These are phyloP conservation scores for Sinopyrophorus schimmeli DNA, from an alignment of 2,888 invertebrate species.

Conservation along the genomic window DNA sequence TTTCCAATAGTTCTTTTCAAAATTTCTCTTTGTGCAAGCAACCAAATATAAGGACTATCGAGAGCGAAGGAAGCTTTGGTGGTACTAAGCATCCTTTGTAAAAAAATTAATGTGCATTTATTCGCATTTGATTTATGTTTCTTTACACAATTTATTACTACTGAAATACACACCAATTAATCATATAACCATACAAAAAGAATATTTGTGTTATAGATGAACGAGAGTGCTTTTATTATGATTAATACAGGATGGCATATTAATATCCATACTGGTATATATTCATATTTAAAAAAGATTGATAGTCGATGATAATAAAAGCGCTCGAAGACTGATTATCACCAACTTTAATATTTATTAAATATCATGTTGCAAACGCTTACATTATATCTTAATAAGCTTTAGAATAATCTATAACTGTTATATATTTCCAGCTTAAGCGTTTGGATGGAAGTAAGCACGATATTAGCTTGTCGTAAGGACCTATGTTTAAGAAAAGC, in stretches of 20 bases:
- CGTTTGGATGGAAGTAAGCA: conserved; percentile 43
- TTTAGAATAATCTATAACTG: not conserved
- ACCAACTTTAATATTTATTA: not conserved
- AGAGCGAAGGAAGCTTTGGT: conserved; percentile 22
- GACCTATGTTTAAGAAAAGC: conserved; percentile 10
- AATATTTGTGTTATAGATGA: too few species aligned
- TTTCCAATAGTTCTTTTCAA: not conserved
- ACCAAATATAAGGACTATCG: conserved; percentile 22
- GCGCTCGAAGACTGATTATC: too few species aligned
- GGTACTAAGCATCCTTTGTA: conserved; percentile 15
- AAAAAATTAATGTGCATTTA: not conserved
- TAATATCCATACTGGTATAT: too few species aligned
- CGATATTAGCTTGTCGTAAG: conserved; percentile 34
- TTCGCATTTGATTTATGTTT: not conserved
- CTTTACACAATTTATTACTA: too few species aligned
- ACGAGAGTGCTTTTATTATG: too few species aligned
- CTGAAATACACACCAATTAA: too few species aligned
- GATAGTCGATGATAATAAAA: too few species aligned
- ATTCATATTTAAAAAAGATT: too few species aligned
- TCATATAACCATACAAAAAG: too few species aligned
- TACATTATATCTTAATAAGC: not conserved
- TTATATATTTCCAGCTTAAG: conserved; percentile 39
- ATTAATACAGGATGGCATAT: too few species aligned
- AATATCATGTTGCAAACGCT: not conserved
- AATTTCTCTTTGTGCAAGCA: conserved; percentile 21